A percentile compares a stretch with the other conserved stretches of the same genome.
phyloP scores from a whole-genome alignment of 2,797 vertebrate species.

The Hybognathus amarus region DNA sequence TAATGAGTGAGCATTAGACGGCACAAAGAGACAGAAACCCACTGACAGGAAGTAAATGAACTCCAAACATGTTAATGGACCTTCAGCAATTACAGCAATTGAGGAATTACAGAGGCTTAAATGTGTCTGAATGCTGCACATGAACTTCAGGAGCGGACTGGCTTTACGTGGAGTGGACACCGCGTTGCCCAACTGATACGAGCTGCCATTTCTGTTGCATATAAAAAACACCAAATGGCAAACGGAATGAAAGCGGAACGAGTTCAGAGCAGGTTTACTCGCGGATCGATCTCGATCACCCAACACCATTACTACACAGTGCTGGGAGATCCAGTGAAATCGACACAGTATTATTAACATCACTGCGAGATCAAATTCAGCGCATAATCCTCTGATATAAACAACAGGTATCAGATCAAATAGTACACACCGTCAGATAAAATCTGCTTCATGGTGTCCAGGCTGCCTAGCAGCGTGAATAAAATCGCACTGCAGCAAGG shows the following conservation, averaged over 20 bases:
- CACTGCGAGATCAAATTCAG: no score
- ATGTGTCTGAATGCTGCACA: not conserved
- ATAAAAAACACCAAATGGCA: not conserved
- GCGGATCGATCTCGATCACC: no score
- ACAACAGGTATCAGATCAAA: no score
- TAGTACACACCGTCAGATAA: no score
- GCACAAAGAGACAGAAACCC: slow-evolving; percentile 24
- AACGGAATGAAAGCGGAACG: not conserved
- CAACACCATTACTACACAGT: no score
- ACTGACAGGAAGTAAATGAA: slow-evolving; percentile 25
- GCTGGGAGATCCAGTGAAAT: no score
- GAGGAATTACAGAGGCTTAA: slow-evolving; percentile 47
- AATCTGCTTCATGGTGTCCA: no score
- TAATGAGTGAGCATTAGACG: not conserved
- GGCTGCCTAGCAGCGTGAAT: no score
- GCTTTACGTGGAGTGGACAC: not conserved
- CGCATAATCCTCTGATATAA: no score
- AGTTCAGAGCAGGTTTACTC: no score
- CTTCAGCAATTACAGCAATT: slow-evolving; percentile 43
- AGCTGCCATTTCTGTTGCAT: not conserved
- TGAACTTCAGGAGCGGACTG: not conserved
- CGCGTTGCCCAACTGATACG: not conserved
- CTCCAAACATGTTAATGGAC: slow-evolving; percentile 36
- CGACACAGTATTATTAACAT: no score
- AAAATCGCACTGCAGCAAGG: no score